phyloP scores from a whole-genome alignment of 2,113 vertebrate species.

The Grammomys surdaster region DNA sequence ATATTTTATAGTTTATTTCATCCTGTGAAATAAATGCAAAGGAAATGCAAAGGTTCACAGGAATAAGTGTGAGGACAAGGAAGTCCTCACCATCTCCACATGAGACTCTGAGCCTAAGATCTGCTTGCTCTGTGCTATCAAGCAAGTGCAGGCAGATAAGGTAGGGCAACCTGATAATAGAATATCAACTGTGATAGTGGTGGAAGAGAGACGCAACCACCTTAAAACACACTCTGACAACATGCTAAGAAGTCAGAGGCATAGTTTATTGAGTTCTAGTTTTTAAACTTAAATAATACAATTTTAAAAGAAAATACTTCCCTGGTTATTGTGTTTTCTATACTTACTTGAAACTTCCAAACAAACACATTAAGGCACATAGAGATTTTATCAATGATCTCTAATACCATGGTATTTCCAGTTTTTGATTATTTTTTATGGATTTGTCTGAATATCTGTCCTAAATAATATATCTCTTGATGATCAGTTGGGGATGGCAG shows the following conservation, averaged over 20 bases:
- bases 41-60: background rate
- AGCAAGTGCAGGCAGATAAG: background rate
- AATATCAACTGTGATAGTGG: background rate
- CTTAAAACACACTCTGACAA: background rate
- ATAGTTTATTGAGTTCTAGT: constrained; percentile 12
- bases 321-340: background rate
- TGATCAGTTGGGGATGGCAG: background rate
- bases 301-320: constrained; percentile 27
- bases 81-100: background rate
- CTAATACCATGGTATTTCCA: background rate
- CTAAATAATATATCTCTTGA: background rate
- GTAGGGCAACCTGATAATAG: constrained; percentile 8
- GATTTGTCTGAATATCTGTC: constrained; percentile 23
- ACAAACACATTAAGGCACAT: background rate
- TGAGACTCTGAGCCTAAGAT: constrained; percentile 12
- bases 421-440: constrained; percentile 34
- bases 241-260: background rate
- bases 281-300: constrained; percentile 2
- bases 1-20: background rate
- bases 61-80: background rate
- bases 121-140: background rate
- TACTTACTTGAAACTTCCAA: background rate
- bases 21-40: background rate
- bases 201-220: background rate
- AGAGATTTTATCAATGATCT: background rate